Evolutionary conservation across 2,888 invertebrate species (phyloP), one percentile per base, ranked within the genome.

Genomic region (Protodeltote pygarga): DNA sequence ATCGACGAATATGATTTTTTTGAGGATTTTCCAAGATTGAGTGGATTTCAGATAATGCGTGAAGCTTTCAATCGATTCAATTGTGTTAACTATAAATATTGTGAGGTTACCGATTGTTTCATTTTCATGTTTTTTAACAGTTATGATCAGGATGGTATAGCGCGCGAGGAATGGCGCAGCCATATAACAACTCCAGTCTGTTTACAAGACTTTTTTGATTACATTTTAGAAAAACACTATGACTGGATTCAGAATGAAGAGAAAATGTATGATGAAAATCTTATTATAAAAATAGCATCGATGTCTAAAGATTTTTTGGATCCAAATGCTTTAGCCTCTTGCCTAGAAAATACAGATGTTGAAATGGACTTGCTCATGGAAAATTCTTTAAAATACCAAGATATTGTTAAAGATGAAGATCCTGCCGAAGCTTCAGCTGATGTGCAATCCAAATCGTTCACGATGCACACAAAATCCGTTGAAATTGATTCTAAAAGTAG

Each of bases 171-270:
- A 63, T 92, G 92, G 92, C 83, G 89, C 5, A 76, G 82, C 67
- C 88, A 91, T 69, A 74, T 93, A 48, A 71, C 85, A 3, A 93
- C 93, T 24, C 89, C 93, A 2, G 68, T 93, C 15, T 91, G 93
- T 54, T 75, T 93, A 27, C 88, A 92, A 75, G 93, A 93, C 64
- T 93, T 93, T 73, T 92, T 89, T 71, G 89, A 93, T 58, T 93
- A 89, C 70, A 84, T 92, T 15, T 71, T 89, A 32, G 85, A 89
- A 47, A 93, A 93, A 63, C 81, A 92, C 50, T 84, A 80, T 59
- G 85, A 86, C 5, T 93, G 93, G 93, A 83, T 93, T 33, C 75
- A 85, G 70, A 75, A 79, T 3, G 83, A 88, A 67, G 90, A 90
- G 77, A 78, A 68, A 59, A 60, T 72, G 0, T 89, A 91, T 48